Base-by-base conservation (phyloP, 1,140 invertebrate species). In the Drosophila truncata region DNA sequence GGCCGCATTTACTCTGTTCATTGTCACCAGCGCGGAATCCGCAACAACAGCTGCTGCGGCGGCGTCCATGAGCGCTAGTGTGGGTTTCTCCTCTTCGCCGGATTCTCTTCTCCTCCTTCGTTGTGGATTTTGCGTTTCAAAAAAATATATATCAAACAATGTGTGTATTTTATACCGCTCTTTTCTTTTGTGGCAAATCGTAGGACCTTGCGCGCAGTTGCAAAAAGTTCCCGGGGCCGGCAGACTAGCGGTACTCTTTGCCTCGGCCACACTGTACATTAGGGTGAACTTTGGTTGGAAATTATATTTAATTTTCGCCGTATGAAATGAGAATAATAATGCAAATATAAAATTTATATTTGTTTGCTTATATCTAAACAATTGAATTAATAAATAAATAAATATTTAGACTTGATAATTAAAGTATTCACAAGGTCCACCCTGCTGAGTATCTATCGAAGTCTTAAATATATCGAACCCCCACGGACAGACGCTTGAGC, bases 1-100 rank as follows among this genome's bases (percentile, higher is more conserved):
- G 47, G 70, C 50, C 35, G 67, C 65, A 44, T 91, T 90, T 52
- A 59, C 31, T 59, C 82, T 90, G 49, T 90, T 90, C 71, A 70
- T 82, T 23, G 86, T 50, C 49, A 63, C 61, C 54, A 90, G 52
- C 64, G 82, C 67, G 29, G 85, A 47, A 31, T 65, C 65, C 37
- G 71, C 65, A 31, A 66, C 59, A 64, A 64, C 66, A 59, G 71
- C 73, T 55, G 52, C 35, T 62, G 78, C 47, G 65, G 78, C 47
- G 65, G 81, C 67, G 46, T 73, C 81, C 84, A 88, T 88, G 65
- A 23, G 47, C 39, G 60, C 58, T 69, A 6, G 23, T 37, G 41
- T 14, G 18, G 8, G 0, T 3, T 64, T 16, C 44, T 42, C 13
- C 35, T 25, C 7, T 6, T 18, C 4, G 23, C 3, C 31, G 10